Percentiles rank a stretch among this genome's conserved stretches.
phyloP scores from a whole-genome alignment of 1,140 invertebrate species.

The Diachasmimorpha longicaudata region DNA sequence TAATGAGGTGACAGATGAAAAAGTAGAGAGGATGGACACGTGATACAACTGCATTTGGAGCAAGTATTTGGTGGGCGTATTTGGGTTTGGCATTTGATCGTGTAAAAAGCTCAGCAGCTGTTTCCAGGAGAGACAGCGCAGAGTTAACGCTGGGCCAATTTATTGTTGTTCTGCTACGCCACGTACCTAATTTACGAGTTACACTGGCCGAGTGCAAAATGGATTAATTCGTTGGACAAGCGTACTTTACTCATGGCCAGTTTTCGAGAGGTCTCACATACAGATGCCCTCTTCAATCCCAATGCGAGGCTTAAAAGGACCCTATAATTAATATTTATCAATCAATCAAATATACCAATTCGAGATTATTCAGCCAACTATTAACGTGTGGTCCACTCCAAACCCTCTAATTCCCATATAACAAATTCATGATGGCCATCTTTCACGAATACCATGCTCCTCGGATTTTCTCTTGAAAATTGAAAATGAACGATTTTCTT shows the following conservation, averaged over 20 bases:
- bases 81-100: slow-evolving; percentile 27
- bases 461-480: not conserved
- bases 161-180: slow-evolving; percentile 18
- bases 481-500: not conserved
- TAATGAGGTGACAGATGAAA: not conserved
- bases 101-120: slow-evolving; percentile 31
- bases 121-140: slow-evolving; percentile 16
- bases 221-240: slow-evolving; percentile 24
- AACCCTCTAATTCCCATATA: too few relatives aligned
- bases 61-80: slow-evolving; percentile 15
- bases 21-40: not conserved
- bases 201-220: slow-evolving; percentile 12
- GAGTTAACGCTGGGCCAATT: slow-evolving; percentile 33
- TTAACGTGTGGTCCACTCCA: not conserved
- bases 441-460: not conserved
- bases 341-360: not conserved
- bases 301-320: not conserved
- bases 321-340: not conserved
- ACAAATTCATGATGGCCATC: not conserved
- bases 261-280: not conserved
- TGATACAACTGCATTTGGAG: not conserved
- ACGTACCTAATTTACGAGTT: slow-evolving; percentile 29
- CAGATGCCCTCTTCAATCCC: not conserved
- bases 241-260: slow-evolving; percentile 11
- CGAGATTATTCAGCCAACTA: not conserved